Evolutionary conservation across 2,113 vertebrate species (phyloP), one percentile per base, ranked within the genome.

Genomic region (Xiphias gladius): DNA sequence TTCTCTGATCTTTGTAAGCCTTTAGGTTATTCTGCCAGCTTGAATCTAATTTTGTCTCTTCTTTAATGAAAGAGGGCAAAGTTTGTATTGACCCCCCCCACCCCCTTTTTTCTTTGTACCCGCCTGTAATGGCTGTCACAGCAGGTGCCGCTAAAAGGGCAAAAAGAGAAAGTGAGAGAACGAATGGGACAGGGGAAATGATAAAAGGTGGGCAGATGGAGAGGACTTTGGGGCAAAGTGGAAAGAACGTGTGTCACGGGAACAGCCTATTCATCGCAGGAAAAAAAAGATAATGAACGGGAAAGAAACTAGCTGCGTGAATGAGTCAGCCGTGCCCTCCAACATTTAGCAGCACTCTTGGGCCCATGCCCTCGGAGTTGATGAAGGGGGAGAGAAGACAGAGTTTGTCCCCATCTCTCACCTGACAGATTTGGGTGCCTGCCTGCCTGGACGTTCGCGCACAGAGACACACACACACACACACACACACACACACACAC

Each of bases 371-470:
- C 30, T 81, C 35, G 30, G 13, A 70, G 59, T 14, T 58, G 16
- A 58, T 35, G 20, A 58, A 19, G 24, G 10, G 4, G 24, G 13
- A n/a, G 28, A 59, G 35, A 13, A 43, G 19, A 32, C 20, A 32
- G 46, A 64, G 32, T 35, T 35, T 35, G 32, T 35, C 32, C 63
- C 55, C 59, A 35, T 65, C 32, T 43, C 48, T 71, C 48, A 67
- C 28, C 82, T 80, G 84, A 88, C 67, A 73, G 64, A 74, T 76
- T 58, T 62, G 26, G 39, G 39, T 24, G 16, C 37, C 54, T 69
- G 50, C 61, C 73, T 76, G 35, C 41, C 66, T 58, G 64, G 68
- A 79, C 69, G 13, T 22, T 83, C 6, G 1, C 1, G 30, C 20
- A 1, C 5, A 26, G 26, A 3, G 22, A 43, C n/a, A 20, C n/a